Conservation (phyloP, 2,113 vertebrate genomes). For the Vulpes ferrilata region DNA sequence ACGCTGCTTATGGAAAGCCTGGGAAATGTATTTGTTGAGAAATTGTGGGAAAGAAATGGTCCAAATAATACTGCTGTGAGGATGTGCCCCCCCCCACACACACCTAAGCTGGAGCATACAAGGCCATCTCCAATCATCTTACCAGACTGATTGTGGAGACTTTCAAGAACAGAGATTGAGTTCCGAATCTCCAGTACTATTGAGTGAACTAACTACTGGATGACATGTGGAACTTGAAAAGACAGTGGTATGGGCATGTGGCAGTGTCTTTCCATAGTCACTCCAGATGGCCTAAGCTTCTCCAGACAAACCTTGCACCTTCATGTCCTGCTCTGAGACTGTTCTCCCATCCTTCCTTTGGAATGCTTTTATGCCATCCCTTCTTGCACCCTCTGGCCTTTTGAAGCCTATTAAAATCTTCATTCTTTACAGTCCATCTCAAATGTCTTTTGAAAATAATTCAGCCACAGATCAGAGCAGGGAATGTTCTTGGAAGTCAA, state of each 20-base stretch:
- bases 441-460: slow-evolving; percentile 54
- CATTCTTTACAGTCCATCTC: neutral
- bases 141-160: neutral
- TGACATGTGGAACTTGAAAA: neutral
- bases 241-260: neutral
- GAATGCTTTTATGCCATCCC: neutral
- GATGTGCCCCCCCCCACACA: neutral
- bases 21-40: slow-evolving; percentile 37
- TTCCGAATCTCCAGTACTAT: neutral
- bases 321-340: neutral
- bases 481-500: neutral
- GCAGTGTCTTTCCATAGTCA: neutral
- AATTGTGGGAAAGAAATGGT: slow-evolving; percentile 54
- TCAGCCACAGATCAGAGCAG: slow-evolving; percentile 40
- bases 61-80: neutral
- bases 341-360: neutral
- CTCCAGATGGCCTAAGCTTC: neutral
- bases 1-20: neutral
- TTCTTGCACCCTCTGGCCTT: neutral
- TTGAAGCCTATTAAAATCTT: slow-evolving; percentile 9
- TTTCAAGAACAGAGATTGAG: neutral
- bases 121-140: neutral
- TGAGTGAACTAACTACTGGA: neutral
- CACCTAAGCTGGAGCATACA: neutral
- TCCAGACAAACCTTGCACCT: neutral